These are phyloP conservation scores for Conger conger DNA, from an alignment of 2,113 vertebrate species.

Conservation along the genomic window DNA sequence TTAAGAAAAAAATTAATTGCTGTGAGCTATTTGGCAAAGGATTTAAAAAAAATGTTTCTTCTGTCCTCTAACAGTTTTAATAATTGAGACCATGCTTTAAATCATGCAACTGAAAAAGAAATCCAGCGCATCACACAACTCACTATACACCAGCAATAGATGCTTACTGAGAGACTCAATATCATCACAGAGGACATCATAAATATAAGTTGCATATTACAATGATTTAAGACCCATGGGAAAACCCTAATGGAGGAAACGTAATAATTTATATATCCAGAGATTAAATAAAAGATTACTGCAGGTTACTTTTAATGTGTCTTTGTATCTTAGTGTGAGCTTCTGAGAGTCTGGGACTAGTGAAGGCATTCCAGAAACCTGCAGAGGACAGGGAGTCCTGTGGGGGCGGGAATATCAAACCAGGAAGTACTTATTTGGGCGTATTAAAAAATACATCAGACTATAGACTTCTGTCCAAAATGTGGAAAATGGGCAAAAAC, in stretches of 20 bases:
- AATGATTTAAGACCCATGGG: background rate
- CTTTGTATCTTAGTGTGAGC: background rate
- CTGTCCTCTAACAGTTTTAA: background rate
- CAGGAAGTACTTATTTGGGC: slow-evolving; percentile 40
- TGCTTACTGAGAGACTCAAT: no score
- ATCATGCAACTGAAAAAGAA: background rate
- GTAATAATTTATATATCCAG: background rate
- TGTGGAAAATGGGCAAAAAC: no score
- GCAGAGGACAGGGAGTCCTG: slow-evolving; percentile 29
- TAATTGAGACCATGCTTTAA: background rate
- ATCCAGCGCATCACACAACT: background rate
- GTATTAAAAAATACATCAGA: no score
- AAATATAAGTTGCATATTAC: background rate
- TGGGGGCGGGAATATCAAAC: slow-evolving; percentile 47
- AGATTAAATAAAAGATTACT: slow-evolving; percentile 9
- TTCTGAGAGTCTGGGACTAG: background rate
- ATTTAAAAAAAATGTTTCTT: background rate
- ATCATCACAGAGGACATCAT: background rate
- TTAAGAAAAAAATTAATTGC: background rate
- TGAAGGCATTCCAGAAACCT: background rate
- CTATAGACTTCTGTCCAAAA: no score
- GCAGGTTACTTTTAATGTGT: slow-evolving; percentile 9
- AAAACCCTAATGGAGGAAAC: background rate
- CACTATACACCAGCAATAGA: background rate
- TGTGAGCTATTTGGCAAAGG: background rate